Conservation (phyloP, 2,888 invertebrate genomes). For the Siphonodentalium dalli region DNA sequence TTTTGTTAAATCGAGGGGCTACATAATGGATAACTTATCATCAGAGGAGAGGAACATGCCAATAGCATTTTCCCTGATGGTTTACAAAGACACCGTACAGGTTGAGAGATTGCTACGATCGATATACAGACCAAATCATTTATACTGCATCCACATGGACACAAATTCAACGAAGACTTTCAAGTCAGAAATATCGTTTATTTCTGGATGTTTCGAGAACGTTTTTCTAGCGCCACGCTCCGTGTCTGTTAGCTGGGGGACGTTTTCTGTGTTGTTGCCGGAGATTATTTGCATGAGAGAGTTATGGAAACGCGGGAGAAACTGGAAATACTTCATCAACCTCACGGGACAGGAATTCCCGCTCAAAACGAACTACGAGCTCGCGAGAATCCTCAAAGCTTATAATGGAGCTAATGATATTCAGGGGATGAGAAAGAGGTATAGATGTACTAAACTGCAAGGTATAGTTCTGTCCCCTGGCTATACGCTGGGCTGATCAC, state of each 20-base stretch:
- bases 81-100: conserved; percentile 45
- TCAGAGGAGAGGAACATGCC: conserved; percentile 37
- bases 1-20: too few relatives aligned
- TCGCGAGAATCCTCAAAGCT: too few relatives aligned
- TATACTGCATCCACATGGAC: conserved; percentile 57
- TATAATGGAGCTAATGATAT: too few relatives aligned
- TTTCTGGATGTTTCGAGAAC: conserved; percentile 47
- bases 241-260: conserved; percentile 43
- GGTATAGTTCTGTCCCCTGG: too few relatives aligned
- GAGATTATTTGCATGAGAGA: conserved; percentile 49
- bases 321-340: too few relatives aligned
- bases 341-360: too few relatives aligned
- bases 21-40: conserved; percentile 26
- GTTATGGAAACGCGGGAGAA: too few relatives aligned
- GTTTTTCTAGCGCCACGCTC: conserved; percentile 40
- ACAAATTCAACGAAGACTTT: conserved; percentile 32
- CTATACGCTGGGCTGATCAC: too few relatives aligned
- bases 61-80: conserved; percentile 44
- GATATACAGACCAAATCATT: conserved; percentile 54
- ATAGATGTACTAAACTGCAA: too few relatives aligned
- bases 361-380: too few relatives aligned
- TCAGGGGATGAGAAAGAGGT: too few relatives aligned
- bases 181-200: conserved; percentile 27
- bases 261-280: conserved; percentile 43
- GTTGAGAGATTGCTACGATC: conserved; percentile 45